Evolutionary conservation across 2,113 vertebrate genomes (phyloP), one percentile per base, ranked within the genome.

Genomic region (Bujurquina vittata): DNA sequence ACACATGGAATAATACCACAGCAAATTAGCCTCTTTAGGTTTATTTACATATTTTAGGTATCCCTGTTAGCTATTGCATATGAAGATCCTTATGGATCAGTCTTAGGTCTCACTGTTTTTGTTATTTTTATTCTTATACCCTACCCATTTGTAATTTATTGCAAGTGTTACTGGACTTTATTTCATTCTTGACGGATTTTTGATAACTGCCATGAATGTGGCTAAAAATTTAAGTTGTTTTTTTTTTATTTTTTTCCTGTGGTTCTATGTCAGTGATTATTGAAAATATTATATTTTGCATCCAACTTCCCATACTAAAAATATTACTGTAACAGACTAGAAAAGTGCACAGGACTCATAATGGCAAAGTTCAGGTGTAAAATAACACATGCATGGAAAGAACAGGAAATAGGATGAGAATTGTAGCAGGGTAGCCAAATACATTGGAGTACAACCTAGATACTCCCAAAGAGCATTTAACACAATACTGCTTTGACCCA

Each of bases 391-490:
- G 73, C 26, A 1, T 43, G 18, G 56, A 74, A 78, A 75, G 59
- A 60, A 23, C 37, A 49, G 31, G 49, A 46, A 75, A 85, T 74
- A 10, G 69, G 14, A 55, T 26, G 58, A 65, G 33, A 79, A 86
- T 62, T 29, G 29, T 79, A 58, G 49, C 77, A 83, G 40, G 4
- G 60, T 33, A 65, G 80, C 84, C 83, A 87, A 75, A 87, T 77
- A 52, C 72, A 84, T 90, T 80, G 80, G 29, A 37, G 65, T 76
- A 80, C 81, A 86, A 86, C 74, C 52, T 49, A 5, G 31, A 85
- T 56, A 63, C 76, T 88, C 91, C 85, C 87, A 73, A 54, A 86
- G 85, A 89, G 84, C 74, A 79, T 84, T 83, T 86, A 81, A 86
- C 54, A 86, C 84, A 88, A 89, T 79, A 80, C 80, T 72, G 57